Conservation (phyloP, 35 echinoderm and acorn worm genomes). For the Hemicentrotus pulcherrimus region DNA sequence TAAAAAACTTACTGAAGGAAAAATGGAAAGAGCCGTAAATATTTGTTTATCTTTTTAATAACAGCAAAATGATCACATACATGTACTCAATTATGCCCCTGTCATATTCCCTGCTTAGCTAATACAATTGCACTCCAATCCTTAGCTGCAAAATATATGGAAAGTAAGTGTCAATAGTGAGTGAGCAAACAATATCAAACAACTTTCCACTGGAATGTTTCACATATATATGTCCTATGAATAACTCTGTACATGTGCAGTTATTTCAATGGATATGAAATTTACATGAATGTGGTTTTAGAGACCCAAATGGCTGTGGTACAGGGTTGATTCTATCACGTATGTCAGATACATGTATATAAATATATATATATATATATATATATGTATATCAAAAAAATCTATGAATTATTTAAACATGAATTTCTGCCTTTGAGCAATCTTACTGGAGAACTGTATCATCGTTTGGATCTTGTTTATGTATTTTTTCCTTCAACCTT, state of each 20-base stretch:
- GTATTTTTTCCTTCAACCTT: not conserved
- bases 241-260: not conserved
- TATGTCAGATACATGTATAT: not conserved
- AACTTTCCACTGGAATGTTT: not conserved
- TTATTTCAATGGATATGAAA: not conserved
- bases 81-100: too few relatives aligned
- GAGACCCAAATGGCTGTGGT: not conserved
- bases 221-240: not conserved
- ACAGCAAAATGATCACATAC: not conserved
- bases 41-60: too few relatives aligned
- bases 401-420: too few relatives aligned
- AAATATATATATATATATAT: too few relatives aligned
- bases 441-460: not conserved
- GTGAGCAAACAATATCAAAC: not conserved
- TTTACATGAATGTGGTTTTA: too few relatives aligned
- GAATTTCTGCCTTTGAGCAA: too few relatives aligned
- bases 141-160: too few relatives aligned
- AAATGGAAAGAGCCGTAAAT: too few relatives aligned
- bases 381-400: too few relatives aligned
- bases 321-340: not conserved
- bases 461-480: not conserved
- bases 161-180: not conserved
- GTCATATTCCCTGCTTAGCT: too few relatives aligned
- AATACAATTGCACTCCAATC: too few relatives aligned
- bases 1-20: too few relatives aligned